Percentiles rank a stretch among this genome's conserved stretches.
phyloP scores from a whole-genome alignment of 2,888 invertebrate genomes.

The Apotomis betuletana region DNA sequence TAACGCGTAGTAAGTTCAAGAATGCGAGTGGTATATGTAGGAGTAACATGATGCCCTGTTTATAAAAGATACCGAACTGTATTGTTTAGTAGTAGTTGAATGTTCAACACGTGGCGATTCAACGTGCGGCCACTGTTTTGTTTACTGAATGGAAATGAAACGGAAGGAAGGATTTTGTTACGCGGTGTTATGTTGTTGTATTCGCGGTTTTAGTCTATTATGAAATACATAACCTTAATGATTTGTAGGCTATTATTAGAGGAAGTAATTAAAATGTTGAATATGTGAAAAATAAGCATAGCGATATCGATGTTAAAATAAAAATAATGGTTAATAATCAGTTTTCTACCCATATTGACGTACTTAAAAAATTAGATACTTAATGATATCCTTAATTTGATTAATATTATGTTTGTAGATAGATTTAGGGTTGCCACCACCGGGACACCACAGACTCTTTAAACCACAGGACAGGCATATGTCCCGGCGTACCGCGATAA shows the following conservation, averaged over 20 bases:
- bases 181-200: constrained; percentile 16
- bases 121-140: constrained; percentile 42
- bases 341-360: too few relatives aligned
- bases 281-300: not conserved
- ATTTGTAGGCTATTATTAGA: not conserved
- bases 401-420: too few relatives aligned
- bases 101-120: constrained; percentile 42
- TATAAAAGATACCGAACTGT: constrained; percentile 22
- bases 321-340: too few relatives aligned
- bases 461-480: too few relatives aligned
- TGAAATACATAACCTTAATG: constrained; percentile 2
- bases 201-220: constrained; percentile 30
- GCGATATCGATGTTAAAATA: too few relatives aligned
- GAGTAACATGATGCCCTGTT: constrained; percentile 30
- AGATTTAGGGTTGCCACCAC: too few relatives aligned
- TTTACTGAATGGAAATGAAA: constrained; percentile 37
- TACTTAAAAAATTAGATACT: too few relatives aligned
- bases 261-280: not conserved
- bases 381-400: too few relatives aligned
- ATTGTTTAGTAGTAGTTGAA: constrained; percentile 34
- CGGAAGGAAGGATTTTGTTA: constrained; percentile 37
- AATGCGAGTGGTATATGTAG: constrained; percentile 43
- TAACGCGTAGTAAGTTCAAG: constrained; percentile 50
- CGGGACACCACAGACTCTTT: too few relatives aligned
- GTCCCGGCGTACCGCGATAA: too few relatives aligned